A percentile compares a stretch with the other conserved stretches of the same genome.
Conservation (phyloP, 2,888 invertebrate genomes). For the Drosophila mulleri region DNA sequence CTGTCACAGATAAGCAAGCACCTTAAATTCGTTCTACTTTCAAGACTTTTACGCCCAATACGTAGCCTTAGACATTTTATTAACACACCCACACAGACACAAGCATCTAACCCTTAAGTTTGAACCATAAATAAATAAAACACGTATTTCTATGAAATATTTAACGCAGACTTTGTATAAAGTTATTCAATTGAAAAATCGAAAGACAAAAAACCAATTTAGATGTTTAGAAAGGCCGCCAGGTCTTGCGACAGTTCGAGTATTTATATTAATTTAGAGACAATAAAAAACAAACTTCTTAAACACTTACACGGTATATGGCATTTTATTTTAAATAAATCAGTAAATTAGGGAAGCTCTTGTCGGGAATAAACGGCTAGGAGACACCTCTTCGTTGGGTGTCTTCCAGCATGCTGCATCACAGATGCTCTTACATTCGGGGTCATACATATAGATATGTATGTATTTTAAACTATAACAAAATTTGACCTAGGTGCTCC, state of each 20-base stretch:
- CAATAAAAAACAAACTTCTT: constrained; percentile 45
- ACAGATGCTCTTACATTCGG: too few species aligned
- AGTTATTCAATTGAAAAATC: constrained; percentile 18
- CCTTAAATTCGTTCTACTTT: not conserved
- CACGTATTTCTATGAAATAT: constrained; percentile 73
- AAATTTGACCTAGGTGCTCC: too few species aligned
- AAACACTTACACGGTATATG: not conserved
- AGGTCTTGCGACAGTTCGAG: constrained; percentile 53
- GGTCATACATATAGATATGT: too few species aligned
- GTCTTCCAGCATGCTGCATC: too few species aligned
- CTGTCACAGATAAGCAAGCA: constrained; percentile 86
- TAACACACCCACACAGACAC: not conserved
- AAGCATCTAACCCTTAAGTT: constrained; percentile 35
- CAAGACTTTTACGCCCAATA: constrained; percentile 48
- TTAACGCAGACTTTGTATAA: constrained; percentile 53
- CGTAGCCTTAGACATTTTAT: constrained; percentile 59
- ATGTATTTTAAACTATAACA: too few species aligned
- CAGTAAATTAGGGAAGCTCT: not conserved
- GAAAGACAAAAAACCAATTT: not conserved
- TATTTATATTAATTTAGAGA: constrained; percentile 81
- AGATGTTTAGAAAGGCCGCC: not conserved
- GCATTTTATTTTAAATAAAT: not conserved
- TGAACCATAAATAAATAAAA: constrained; percentile 12
- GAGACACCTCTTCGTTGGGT: too few species aligned
- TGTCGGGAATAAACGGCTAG: not conserved